Evolutionary conservation across 1,140 invertebrate genomes (phyloP).

Genomic region (Eurytemora carolleeae): DNA sequence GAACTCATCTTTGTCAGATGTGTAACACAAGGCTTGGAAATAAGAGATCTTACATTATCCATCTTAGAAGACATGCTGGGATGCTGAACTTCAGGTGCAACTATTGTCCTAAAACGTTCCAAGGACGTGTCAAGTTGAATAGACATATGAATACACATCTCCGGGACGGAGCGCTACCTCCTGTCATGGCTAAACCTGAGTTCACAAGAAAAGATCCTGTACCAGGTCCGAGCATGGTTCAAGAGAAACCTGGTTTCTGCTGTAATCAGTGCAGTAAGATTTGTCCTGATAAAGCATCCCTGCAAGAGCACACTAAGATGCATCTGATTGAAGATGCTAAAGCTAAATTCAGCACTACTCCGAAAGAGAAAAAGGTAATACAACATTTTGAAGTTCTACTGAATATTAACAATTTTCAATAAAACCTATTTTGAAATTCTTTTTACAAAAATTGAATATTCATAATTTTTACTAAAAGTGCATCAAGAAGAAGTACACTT

Average conservation of each 20-base stretch:
- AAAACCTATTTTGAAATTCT: too few species aligned
- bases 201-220: not conserved
- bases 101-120: slow-evolving; percentile 11
- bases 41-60: slow-evolving; percentile 10
- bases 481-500: too few species aligned
- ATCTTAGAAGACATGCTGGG: slow-evolving; percentile 9
- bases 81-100: slow-evolving; percentile 11
- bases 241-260: not conserved
- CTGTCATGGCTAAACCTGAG: not conserved
- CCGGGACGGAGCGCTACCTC: slow-evolving; percentile 1
- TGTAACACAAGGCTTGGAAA: not conserved
- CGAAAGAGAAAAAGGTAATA: not conserved
- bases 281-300: slow-evolving; percentile 3
- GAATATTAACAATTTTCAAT: too few species aligned
- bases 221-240: not conserved
- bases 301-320: slow-evolving; percentile 11
- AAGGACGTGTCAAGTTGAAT: slow-evolving; percentile 1
- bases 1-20: not conserved
- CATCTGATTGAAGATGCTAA: not conserved
- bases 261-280: slow-evolving; percentile 8
- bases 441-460: too few species aligned
- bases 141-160: slow-evolving; percentile 2
- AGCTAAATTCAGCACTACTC: not conserved
- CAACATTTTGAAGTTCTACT: too few species aligned
- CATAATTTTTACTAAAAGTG: too few species aligned